These are phyloP conservation scores for Varanus komodoensis DNA, from an alignment of 2,113 vertebrate genomes.

Conservation along the genomic window DNA sequence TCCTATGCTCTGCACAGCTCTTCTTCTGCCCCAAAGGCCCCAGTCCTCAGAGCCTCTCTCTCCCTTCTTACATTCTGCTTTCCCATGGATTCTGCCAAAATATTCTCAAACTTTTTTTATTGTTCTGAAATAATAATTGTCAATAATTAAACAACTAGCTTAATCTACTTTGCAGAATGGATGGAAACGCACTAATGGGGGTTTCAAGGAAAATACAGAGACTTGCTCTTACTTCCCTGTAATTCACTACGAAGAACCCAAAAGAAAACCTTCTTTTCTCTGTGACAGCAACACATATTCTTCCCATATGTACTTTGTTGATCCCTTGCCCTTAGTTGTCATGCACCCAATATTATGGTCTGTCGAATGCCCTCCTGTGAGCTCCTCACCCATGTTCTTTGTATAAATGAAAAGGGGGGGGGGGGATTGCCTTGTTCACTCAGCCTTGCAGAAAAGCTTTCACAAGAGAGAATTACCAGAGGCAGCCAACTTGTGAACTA, in stretches of 20 bases:
- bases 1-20: neutral
- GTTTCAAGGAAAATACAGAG: too few species aligned
- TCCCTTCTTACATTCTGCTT: neutral
- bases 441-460: constrained; percentile 15
- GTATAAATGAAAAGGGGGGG: neutral
- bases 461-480: constrained; percentile 6
- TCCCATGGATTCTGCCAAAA: neutral
- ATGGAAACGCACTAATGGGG: too few species aligned
- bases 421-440: neutral
- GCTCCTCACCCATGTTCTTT: neutral
- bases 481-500: constrained; percentile 13
- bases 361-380: neutral
- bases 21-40: too few species aligned
- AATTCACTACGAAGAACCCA: neutral
- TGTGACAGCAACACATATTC: neutral
- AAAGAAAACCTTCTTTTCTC: neutral
- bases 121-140: neutral
- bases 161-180: neutral
- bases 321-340: neutral
- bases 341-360: constrained; percentile 1
- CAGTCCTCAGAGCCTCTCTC: neutral
- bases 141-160: neutral
- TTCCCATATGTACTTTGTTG: neutral
- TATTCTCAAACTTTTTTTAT: neutral
- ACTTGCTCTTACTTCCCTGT: neutral